Percentiles rank a stretch among this genome's conserved stretches.
Conservation (phyloP, 2,888 invertebrate species). For the Hedychridium roseum region DNA sequence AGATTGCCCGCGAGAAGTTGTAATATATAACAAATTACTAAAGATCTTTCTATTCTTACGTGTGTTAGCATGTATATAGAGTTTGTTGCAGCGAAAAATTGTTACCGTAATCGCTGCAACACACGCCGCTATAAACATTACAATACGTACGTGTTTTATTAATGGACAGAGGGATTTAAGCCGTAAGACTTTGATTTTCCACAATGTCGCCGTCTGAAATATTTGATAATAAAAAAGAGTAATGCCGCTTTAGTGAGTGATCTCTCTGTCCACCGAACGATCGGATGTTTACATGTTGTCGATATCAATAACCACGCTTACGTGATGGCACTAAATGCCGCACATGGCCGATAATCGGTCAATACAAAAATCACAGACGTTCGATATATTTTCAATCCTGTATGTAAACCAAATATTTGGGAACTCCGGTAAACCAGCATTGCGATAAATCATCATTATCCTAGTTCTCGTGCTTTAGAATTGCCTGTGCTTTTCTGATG, state of each 20-base stretch:
- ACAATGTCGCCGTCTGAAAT: too few species aligned
- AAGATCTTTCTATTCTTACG: conserved; percentile 34
- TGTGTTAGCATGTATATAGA: conserved; percentile 37
- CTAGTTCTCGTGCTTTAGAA: conserved; percentile 43
- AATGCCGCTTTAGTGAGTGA: too few species aligned
- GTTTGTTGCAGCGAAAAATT: conserved; percentile 28
- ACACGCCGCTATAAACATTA: conserved; percentile 33
- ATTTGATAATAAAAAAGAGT: too few species aligned
- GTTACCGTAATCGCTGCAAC: conserved; percentile 28
- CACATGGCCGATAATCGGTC: conserved; percentile 58
- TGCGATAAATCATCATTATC: conserved; percentile 28
- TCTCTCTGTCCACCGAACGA: conserved; percentile 53
- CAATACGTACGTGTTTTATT: conserved; percentile 40
- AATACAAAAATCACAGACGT: conserved; percentile 37
- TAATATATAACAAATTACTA: conserved; percentile 43
- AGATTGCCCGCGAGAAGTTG: background rate
- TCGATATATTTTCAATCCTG: conserved; percentile 32
- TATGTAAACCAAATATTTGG: conserved; percentile 18
- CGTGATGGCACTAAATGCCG: conserved; percentile 64
- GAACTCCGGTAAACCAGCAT: too few species aligned
- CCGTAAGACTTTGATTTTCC: too few species aligned
- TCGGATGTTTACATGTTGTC: conserved; percentile 62
- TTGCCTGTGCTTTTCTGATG: conserved; percentile 40
- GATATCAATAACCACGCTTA: conserved; percentile 64
- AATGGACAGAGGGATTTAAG: conserved; percentile 55